Percentiles rank a stretch among this genome's conserved stretches.
Conservation (phyloP, 2,888 invertebrate species). For the Stegophylla sp. region DNA sequence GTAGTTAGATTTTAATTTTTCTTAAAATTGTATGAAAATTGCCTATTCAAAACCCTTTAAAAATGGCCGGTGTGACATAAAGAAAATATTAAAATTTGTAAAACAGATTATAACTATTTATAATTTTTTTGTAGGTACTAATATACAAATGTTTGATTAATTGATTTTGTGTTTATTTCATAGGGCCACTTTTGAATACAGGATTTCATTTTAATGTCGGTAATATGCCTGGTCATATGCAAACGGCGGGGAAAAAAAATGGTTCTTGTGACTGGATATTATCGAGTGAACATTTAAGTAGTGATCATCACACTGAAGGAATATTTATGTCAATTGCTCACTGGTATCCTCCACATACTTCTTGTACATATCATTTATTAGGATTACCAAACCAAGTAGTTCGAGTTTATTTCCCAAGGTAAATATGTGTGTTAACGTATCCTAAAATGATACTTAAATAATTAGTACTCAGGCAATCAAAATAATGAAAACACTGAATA, state of each 20-base stretch:
- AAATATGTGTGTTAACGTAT: slow-evolving; percentile 52
- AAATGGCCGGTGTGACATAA: too few relatives aligned
- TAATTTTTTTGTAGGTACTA: not conserved
- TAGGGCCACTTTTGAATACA: slow-evolving; percentile 85
- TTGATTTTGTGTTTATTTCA: not conserved
- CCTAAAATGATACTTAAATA: not conserved
- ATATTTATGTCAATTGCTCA: slow-evolving; percentile 90
- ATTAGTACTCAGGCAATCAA: too few relatives aligned
- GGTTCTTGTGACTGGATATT: slow-evolving; percentile 89
- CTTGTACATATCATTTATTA: slow-evolving; percentile 88
- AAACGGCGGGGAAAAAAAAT: slow-evolving; percentile 82
- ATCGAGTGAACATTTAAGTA: slow-evolving; percentile 79
- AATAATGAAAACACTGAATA: too few relatives aligned
- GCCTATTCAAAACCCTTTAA: too few relatives aligned
- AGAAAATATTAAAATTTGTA: too few relatives aligned
- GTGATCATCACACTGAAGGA: slow-evolving; percentile 82
- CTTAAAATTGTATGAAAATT: too few relatives aligned
- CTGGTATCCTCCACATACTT: slow-evolving; percentile 93
- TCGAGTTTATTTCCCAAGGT: slow-evolving; percentile 88
- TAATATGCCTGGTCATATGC: slow-evolving; percentile 91
- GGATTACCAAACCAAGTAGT: slow-evolving; percentile 87
- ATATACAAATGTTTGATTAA: not conserved
- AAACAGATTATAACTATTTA: not conserved
- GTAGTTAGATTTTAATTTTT: too few relatives aligned
- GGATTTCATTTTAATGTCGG: slow-evolving; percentile 95